A percentile compares a stretch with the other conserved stretches of the same genome.
Evolutionary conservation across 2,113 vertebrate species (phyloP).

Genomic region (Speoplatyrhinus poulsoni): DNA sequence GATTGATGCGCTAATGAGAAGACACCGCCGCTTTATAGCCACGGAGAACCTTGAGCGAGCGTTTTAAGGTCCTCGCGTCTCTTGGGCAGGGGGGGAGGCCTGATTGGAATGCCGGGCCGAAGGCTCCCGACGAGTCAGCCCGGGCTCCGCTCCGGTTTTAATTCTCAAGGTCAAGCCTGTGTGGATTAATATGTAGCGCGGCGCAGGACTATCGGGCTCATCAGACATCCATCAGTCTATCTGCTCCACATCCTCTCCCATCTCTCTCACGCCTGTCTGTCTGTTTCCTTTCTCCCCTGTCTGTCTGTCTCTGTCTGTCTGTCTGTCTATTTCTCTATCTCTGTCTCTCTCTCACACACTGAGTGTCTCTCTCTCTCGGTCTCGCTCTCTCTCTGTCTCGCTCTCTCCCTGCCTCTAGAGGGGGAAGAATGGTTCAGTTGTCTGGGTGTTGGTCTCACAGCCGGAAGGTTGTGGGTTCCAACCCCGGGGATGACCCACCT

Average conservation of each 20-base stretch:
- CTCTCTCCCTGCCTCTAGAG: background rate
- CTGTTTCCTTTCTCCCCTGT: background rate
- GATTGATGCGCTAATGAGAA: background rate
- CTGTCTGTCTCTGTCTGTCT: background rate
- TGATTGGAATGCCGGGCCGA: background rate
- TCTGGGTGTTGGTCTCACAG: too few species aligned
- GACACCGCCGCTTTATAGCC: background rate
- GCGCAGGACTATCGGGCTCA: too few species aligned
- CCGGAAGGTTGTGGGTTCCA: too few species aligned
- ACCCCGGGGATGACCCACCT: too few species aligned
- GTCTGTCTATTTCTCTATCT: background rate
- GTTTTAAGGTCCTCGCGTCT: conserved; percentile 14
- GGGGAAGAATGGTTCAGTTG: too few species aligned
- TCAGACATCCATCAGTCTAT: background rate
- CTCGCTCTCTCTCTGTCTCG: background rate
- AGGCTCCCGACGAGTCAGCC: background rate
- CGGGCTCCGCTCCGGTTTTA: background rate
- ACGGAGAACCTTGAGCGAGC: conserved; percentile 13
- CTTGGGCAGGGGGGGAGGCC: background rate
- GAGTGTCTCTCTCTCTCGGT: background rate
- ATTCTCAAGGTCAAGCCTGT: conserved; percentile 30
- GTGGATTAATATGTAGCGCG: background rate
- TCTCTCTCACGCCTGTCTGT: background rate
- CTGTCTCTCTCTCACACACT: too few species aligned
- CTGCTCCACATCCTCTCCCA: background rate